Evolutionary conservation across 2,113 vertebrate genomes (phyloP).

Genomic region (Ceratotherium simum): DNA sequence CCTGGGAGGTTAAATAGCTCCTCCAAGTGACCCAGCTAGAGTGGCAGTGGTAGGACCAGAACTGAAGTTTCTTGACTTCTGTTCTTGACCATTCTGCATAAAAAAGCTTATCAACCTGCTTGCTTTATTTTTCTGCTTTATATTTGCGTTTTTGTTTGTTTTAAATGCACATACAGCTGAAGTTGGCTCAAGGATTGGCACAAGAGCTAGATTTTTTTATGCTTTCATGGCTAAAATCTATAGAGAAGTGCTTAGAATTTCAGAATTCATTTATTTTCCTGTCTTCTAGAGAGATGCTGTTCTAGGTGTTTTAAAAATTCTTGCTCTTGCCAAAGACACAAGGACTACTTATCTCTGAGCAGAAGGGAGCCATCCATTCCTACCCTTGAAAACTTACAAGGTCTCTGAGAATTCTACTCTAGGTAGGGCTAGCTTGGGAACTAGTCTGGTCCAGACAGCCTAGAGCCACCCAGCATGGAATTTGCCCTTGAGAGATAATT

Average conservation of each 20-base stretch:
- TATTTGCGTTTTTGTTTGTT: slow-evolving; percentile 40
- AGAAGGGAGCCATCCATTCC: background rate
- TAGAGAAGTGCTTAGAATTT: slow-evolving; percentile 15
- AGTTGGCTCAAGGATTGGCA: background rate
- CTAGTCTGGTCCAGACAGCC: background rate
- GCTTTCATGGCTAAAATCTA: background rate
- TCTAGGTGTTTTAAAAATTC: slow-evolving; percentile 26
- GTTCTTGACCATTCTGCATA: background rate
- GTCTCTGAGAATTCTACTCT: slow-evolving; percentile 11
- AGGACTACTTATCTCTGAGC: background rate
- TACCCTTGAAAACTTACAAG: background rate
- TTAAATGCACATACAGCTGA: background rate
- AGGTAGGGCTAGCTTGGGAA: background rate
- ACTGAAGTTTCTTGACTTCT: background rate
- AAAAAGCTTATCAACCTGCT: background rate
- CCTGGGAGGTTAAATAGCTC: background rate
- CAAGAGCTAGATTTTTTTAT: slow-evolving; percentile 20
- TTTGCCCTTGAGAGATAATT: slow-evolving; percentile 2
- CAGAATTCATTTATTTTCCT: slow-evolving; percentile 37
- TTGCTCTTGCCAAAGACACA: slow-evolving; percentile 1
- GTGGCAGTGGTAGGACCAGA: background rate
- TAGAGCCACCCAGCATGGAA: background rate
- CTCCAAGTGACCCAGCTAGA: background rate
- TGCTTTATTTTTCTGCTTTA: background rate
- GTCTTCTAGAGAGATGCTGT: background rate